Evolutionary conservation across 2,797 vertebrate species (phyloP), one percentile per base, ranked within the genome.

Genomic region (Syngnathus rostellatus): DNA sequence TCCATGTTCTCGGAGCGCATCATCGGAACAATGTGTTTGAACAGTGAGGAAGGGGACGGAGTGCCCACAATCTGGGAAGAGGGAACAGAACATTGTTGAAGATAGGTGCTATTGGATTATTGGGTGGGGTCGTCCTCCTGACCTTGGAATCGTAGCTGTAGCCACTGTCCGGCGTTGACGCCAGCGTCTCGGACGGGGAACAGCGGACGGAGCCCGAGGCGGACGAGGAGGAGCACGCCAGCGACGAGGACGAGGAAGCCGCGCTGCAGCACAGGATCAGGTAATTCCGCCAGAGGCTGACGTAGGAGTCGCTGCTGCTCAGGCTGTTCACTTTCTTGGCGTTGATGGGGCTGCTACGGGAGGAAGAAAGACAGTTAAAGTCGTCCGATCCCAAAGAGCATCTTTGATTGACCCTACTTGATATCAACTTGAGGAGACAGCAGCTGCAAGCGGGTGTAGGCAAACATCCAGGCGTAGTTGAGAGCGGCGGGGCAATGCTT

Each of bases 1-100:
- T 99, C 97, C 94, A 98, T 95, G 91, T 96, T 96, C 90, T 99
- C 97, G 72, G 95, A 99, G 89, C 97, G 96, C 96, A 99, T 99
- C 95, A 99, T 98, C 45, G 97, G 97, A 85, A 99, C 97, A 80
- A 98, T 93, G 88, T 97, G 96, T 91, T 99, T 99, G 90, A 99
- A 99, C 78, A 99, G 87, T 75, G 95, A 97, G 63, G 95, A 96
- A 73, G 95, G 94, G 88, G 97, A 98, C 75, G 97, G 97, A 91
- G 93, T 93, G 83, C 96, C 95, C 82, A 98, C 93, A 83, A 98
- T 93, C 97, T 99, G 62, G n/a, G 60, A 17, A 64, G 11, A 72
- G 23, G 16, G 75, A 69, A 0, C 39, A 58, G 6, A 19, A 16
- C 46, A 53, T 9, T 3, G 9, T 5, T 8, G 7, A 8, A 50